Conservation (phyloP, 2,113 vertebrate species). For the Barnardius zonarius region DNA sequence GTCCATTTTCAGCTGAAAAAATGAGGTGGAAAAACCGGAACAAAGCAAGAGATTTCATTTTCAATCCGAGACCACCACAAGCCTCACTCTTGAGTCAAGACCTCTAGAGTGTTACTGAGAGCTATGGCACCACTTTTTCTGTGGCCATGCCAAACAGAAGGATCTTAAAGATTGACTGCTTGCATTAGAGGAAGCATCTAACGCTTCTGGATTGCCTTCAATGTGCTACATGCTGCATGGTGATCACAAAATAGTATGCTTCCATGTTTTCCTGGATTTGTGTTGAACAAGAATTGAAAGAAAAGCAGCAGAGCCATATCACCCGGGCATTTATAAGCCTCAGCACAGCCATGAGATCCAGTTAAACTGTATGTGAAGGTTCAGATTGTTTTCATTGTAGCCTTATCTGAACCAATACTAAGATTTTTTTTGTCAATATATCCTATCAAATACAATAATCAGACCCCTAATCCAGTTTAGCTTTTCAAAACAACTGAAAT, state of each 20-base stretch:
- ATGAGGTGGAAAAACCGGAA: neutral
- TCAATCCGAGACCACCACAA: neutral
- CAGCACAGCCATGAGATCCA: neutral
- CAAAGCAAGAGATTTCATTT: neutral
- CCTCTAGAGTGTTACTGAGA: neutral
- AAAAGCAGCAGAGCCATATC: neutral
- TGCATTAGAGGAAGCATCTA: neutral
- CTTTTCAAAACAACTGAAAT: constrained; percentile 26
- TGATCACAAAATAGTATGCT: neutral
- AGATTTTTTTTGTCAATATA: neutral
- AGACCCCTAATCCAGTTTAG: constrained; percentile 3
- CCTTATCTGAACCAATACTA: neutral
- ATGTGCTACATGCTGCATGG: neutral
- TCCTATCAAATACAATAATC: neutral
- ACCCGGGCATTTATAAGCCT: neutral
- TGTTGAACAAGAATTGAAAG: neutral
- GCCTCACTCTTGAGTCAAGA: neutral
- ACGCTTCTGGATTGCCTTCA: neutral
- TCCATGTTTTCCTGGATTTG: neutral
- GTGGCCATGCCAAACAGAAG: neutral
- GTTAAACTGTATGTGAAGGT: neutral
- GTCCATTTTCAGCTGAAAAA: neutral
- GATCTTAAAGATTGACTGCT: neutral
- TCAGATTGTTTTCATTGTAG: neutral
- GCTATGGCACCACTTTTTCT: neutral